These are phyloP conservation scores for Artibeus lituratus DNA, from an alignment of 2,797 vertebrate species.

Conservation along the genomic window DNA sequence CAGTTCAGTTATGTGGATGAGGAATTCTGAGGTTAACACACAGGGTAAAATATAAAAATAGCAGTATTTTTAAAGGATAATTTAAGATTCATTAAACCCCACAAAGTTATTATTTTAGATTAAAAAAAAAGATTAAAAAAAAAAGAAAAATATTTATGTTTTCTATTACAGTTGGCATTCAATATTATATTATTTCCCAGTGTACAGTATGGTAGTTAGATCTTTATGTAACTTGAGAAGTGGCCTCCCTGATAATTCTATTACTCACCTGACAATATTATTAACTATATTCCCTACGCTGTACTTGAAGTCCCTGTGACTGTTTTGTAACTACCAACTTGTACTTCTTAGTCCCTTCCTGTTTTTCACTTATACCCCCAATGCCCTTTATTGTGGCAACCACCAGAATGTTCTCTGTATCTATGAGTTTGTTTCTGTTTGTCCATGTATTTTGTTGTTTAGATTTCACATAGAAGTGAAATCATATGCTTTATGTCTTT, in stretches of 20 bases:
- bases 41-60: constrained; percentile 36
- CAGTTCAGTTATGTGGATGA: background rate
- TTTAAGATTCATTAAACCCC: constrained; percentile 30
- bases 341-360: background rate
- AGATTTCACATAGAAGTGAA: background rate
- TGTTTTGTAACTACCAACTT: background rate
- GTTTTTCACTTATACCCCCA: background rate
- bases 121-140: background rate
- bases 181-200: background rate
- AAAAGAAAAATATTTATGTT: background rate
- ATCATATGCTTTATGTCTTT: background rate
- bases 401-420: background rate
- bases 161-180: background rate
- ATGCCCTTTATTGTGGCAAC: background rate
- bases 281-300: background rate
- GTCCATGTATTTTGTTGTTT: background rate
- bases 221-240: background rate
- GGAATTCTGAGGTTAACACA: constrained; percentile 31
- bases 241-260: background rate
- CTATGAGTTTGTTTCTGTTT: background rate
- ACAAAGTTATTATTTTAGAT: constrained; percentile 10
- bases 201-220: background rate
- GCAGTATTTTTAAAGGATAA: constrained; percentile 4
- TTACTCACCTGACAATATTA: background rate
- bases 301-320: background rate